Conservation (phyloP, 2,888 invertebrate genomes). For the Callyntrura sp. region DNA sequence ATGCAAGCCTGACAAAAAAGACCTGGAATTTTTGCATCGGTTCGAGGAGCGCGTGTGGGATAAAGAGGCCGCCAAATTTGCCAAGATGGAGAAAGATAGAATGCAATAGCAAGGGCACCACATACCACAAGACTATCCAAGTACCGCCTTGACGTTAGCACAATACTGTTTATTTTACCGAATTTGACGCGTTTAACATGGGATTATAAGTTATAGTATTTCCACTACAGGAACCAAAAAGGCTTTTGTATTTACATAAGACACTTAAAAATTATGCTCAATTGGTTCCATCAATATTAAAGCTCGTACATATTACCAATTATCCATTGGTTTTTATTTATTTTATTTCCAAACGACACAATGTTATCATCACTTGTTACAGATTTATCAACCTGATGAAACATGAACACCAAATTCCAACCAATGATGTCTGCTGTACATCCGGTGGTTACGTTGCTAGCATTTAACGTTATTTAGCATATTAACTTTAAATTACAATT, state of each 20-base stretch:
- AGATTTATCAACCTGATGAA: too few species aligned
- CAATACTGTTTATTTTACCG: background rate
- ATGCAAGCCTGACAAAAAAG: constrained; percentile 46
- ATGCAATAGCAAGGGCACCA: background rate
- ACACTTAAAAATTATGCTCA: background rate
- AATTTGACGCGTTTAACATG: background rate
- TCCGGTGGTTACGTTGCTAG: too few species aligned
- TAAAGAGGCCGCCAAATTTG: constrained; percentile 85
- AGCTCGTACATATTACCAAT: background rate
- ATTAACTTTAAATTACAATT: too few species aligned
- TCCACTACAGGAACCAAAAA: background rate
- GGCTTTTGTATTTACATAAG: background rate
- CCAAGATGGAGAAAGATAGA: constrained; percentile 84
- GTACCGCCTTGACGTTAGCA: background rate
- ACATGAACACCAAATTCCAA: too few species aligned
- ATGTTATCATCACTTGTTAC: too few species aligned
- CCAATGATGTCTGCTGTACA: too few species aligned
- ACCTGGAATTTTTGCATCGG: constrained; percentile 84
- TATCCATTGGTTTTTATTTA: too few species aligned
- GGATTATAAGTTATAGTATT: background rate
- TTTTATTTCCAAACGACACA: too few species aligned
- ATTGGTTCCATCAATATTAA: background rate
- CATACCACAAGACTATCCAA: background rate
- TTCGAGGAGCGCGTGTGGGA: constrained; percentile 85
- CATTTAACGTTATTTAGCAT: too few species aligned